Evolutionary conservation across 2,888 invertebrate genomes (phyloP), one percentile per base, ranked within the genome.

Genomic region (Spodoptera picta): DNA sequence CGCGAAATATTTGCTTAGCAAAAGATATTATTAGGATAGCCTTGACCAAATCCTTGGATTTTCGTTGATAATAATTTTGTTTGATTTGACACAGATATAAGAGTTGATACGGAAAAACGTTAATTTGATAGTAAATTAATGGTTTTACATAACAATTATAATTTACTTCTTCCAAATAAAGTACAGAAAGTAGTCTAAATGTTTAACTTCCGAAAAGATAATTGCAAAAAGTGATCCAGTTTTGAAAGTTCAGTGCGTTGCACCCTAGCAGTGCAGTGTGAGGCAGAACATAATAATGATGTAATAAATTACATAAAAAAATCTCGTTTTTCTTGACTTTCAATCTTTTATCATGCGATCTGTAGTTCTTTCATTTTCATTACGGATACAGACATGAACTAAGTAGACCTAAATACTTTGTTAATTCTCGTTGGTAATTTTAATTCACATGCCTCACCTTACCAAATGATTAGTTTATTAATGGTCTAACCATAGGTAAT

Each of bases 301-400:
- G 55, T 71, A 74, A 75, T 52, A 10, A 14, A 53, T 64, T 66
- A 66, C 9, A 49, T 75, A 71, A 75, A 53, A 24, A 12, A 42
- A 47, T 41, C 23, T 44, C 9, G 12, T 45, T 36, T 9, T 47
- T 27, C n/a, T 46, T 27, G 4, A 53, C n/a, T 56, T 50, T 47
- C 23, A 44, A 12, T 58, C 52, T 52, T 23, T 36, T 48, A 42
- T 23, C 23, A 19, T 7, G 23, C 2, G 12, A 36, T 36, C 7
- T 9, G 9, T 36, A 6, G 36, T 9, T 36, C 36, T 36, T 36
- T 36, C 36, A 7, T 7, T 6, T 36, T 36, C 36, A 36, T 36
- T 36, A 7, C 36, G 6, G 36, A 36, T 36, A 27, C 27, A 27
- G 0, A 27, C 27, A 5, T 4, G 27, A 27, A 27, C 0, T 27